Conservation (phyloP, 2,888 invertebrate genomes). For the Ecliptopera silaceata region DNA sequence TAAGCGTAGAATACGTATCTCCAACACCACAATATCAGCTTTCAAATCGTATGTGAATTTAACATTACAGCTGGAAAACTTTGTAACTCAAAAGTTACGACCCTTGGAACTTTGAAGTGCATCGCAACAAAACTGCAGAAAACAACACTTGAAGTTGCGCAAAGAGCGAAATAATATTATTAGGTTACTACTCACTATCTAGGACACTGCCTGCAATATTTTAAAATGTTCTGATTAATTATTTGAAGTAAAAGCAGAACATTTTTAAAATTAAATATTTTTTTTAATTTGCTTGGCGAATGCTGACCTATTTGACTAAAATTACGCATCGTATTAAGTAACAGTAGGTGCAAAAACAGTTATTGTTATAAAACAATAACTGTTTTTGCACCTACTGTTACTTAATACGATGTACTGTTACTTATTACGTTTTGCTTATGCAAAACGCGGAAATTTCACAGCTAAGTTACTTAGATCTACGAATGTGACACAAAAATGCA, state of each 20-base stretch:
- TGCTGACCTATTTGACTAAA: too few species aligned
- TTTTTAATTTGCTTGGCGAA: too few species aligned
- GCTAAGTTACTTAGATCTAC: background rate
- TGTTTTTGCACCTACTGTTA: too few species aligned
- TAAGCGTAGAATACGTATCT: background rate
- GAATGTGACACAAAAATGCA: slow-evolving; percentile 21
- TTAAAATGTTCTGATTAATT: background rate
- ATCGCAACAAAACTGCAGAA: slow-evolving; percentile 6
- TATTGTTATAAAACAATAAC: too few species aligned
- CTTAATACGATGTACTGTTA: too few species aligned
- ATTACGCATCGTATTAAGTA: too few species aligned
- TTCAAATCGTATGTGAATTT: slow-evolving; percentile 1
- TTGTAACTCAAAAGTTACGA: slow-evolving; percentile 10
- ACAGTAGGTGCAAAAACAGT: too few species aligned
- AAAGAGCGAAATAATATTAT: slow-evolving; percentile 18
- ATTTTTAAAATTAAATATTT: too few species aligned
- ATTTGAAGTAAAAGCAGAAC: too few species aligned
- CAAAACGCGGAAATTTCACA: background rate
- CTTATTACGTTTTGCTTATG: too few species aligned
- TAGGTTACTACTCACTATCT: slow-evolving; percentile 5
- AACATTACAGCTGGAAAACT: slow-evolving; percentile 12
- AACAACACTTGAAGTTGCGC: slow-evolving; percentile 19
- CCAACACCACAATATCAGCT: background rate
- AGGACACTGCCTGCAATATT: slow-evolving; percentile 6
- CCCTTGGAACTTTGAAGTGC: slow-evolving; percentile 21